Base-by-base conservation (phyloP, 2,113 vertebrate genomes). In the Gopherus evgoodei region DNA sequence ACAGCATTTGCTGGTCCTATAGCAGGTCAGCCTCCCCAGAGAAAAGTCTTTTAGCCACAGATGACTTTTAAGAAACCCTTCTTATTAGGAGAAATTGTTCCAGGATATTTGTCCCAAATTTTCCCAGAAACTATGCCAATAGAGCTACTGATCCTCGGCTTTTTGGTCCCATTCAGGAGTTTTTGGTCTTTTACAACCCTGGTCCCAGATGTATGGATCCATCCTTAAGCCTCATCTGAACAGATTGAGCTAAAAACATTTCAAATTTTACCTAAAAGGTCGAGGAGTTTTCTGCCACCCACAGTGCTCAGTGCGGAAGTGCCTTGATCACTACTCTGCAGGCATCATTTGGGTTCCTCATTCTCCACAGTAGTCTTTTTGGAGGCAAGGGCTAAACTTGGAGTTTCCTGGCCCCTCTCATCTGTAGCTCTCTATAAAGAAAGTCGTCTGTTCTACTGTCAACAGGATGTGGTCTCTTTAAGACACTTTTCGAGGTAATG, bases 1-100 rank as follows among this genome's bases (percentile, higher is more conserved):
- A 13, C 35, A 90, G 86, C 44, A 91, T 93, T 93, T 87, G 93
- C 53, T 95, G 72, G 88, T 78, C 75, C 50, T 65, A 88, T 44
- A 84, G 53, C 49, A 81, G n/a, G 79, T 72, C 62, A 82, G 0
- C 56, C 49, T 78, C 91, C 94, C 52, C 81, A 91, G 29, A 57
- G 62, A 94, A 84, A 86, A n/a, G 17, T 12, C 27, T 75, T 69
- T 38, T n/a, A 75, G 69, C 17, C n/a, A 42, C 22, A 75, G 11
- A 42, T 24, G 17, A 11, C 31, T 42, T 72, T 59, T 29, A 17
- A 38, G 8, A n/a, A n/a, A 38, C 9, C 65, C n/a, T 72, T 75
- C 11, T 90, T 87, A 59, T 49, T 86, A 69, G 84, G 19, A 75
- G 19, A 93, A 56, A 83, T 65, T 83, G 5, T 11, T 8, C 85